Evolutionary conservation across 1,140 invertebrate species (phyloP).

Genomic region (Nylanderia fulva): DNA sequence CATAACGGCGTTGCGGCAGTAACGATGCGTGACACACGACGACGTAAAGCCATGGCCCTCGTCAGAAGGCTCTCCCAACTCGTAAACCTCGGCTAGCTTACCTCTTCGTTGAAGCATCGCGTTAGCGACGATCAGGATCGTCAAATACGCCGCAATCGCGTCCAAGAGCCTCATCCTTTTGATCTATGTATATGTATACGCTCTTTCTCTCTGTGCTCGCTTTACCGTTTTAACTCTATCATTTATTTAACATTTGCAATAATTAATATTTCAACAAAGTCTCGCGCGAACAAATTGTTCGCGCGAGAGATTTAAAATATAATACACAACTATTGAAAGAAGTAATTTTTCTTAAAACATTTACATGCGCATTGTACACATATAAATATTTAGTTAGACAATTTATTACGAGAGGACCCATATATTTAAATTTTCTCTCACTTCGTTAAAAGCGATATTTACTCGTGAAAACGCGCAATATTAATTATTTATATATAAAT

Average conservation of each 20-base stretch:
- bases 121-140: slow-evolving; percentile 57
- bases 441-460: slow-evolving; percentile 7
- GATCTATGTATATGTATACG: background rate
- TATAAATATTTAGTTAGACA: background rate
- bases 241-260: background rate
- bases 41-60: slow-evolving; percentile 76
- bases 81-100: slow-evolving; percentile 74
- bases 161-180: slow-evolving; percentile 14
- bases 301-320: background rate
- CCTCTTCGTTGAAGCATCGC: slow-evolving; percentile 61
- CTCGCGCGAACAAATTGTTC: background rate
- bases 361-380: background rate
- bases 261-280: background rate
- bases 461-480: background rate
- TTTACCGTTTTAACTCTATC: background rate
- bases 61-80: slow-evolving; percentile 69
- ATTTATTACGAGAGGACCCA: background rate
- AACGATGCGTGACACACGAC: slow-evolving; percentile 82
- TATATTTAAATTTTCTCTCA: slow-evolving; percentile 13
- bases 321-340: background rate
- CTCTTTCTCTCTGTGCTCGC: background rate
- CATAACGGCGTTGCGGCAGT: slow-evolving; percentile 80
- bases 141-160: background rate
- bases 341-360: background rate
- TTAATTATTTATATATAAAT: slow-evolving; percentile 31